Evolutionary conservation across 2,888 invertebrate genomes (phyloP), one percentile per base, ranked within the genome.

Genomic region (Hesperia comma): DNA sequence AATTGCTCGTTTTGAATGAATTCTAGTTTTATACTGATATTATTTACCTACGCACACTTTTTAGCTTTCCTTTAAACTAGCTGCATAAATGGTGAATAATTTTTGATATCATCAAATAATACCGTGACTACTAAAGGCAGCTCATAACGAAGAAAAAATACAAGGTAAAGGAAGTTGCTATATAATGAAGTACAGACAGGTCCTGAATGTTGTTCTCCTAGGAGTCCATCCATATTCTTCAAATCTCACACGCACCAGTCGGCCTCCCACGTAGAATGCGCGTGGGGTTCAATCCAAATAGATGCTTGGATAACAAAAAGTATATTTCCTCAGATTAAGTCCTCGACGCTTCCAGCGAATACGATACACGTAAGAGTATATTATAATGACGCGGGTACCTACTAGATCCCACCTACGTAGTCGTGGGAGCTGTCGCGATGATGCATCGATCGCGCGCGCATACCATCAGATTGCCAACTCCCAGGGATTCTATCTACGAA

Each of bases 401-500:
- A 43, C 14, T 26, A 51, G 51, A 64, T 64, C 57, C 64, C 64
- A 64, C 63, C 63, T 64, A 64, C 63, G 57, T 41, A 12, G 56
- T 49, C 57, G 63, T 64, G 51, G 63, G 63, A 63, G 33, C 49
- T 33, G 54, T 26, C 63, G 32, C 43, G 63, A 63, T 57, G 63
- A 64, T 64, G 41, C 60, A 66, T 60, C 66, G 60, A 60, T 21
- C 43, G 60, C 33, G 32, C 33, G 33, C 60, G 66, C 66, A 66
- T 58, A 64, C 60, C 60, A 66, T 66, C 60, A 41, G 66, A 60
- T 60, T 53, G 58, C 60, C n/a, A 54, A 19, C 57, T 63, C 63
- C 63, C 63, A 53, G 71, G 75, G 72, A 60, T 26, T 60, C 66
- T 66, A 66, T 69, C 63, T 55, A 51, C 64, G 71, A 58, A 64